phyloP scores from a whole-genome alignment of 2,797 vertebrate species.

The Rhinogobio ventralis region DNA sequence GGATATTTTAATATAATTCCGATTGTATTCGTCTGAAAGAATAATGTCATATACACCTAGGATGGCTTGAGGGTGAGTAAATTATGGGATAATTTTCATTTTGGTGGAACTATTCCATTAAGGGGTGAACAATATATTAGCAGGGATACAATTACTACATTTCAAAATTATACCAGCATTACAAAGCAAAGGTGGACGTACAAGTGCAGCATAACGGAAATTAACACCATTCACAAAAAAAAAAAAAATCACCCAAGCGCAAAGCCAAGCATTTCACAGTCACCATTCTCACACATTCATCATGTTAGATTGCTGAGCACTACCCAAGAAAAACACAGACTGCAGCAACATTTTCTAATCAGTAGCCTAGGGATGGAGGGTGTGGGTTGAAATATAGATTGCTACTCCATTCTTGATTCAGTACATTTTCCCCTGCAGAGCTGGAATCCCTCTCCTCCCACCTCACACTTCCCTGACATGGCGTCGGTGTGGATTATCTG shows the following conservation, averaged over 20 bases:
- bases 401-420: not conserved
- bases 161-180: not conserved
- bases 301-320: not conserved
- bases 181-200: not conserved
- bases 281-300: slow-evolving; percentile 17
- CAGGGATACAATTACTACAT: not conserved
- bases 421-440: slow-evolving; percentile 6
- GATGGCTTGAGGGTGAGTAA: too few species aligned
- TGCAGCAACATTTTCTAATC: slow-evolving; percentile 26
- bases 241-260: not conserved
- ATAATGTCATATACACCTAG: too few species aligned
- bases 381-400: slow-evolving; percentile 5
- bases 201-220: not conserved
- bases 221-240: not conserved
- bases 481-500: slow-evolving; percentile 18
- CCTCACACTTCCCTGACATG: slow-evolving; percentile 27
- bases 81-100: too few species aligned
- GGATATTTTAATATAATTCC: too few species aligned
- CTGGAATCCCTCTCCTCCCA: slow-evolving; percentile 22
- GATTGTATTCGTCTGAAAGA: too few species aligned
- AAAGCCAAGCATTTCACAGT: slow-evolving; percentile 5
- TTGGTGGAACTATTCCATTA: too few species aligned
- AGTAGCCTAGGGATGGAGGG: not conserved
- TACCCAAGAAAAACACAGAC: slow-evolving; percentile 4
- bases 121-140: not conserved